Conservation (phyloP, 2,797 vertebrate genomes). For the Microctenopoma steveboyesi region DNA sequence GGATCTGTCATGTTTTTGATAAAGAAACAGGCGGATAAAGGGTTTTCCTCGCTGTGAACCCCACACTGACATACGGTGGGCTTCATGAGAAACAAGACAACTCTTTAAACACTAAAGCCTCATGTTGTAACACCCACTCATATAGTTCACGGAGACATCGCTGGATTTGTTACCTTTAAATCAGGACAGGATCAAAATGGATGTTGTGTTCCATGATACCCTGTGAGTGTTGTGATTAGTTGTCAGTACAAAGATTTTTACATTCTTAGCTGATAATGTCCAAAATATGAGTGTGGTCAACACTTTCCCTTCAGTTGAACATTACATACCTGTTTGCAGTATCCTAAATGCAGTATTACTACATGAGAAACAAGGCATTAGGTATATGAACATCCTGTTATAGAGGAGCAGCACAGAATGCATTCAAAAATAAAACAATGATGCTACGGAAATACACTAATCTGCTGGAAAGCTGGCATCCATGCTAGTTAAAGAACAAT, state of each 20-base stretch:
- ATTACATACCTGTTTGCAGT: neutral
- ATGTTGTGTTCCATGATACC: too few species aligned
- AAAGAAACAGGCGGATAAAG: constrained; percentile 9
- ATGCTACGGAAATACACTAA: neutral
- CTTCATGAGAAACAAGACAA: neutral
- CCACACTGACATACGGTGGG: neutral
- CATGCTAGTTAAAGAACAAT: neutral
- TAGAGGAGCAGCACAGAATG: neutral
- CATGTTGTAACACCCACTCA: neutral
- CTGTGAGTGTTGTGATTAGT: neutral
- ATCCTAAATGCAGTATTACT: neutral
- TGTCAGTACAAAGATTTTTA: neutral
- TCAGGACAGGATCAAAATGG: too few species aligned
- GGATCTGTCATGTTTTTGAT: constrained; percentile 8
- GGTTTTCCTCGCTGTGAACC: neutral
- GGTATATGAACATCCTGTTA: too few species aligned
- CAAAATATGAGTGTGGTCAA: neutral
- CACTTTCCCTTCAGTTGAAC: neutral
- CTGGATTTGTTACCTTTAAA: too few species aligned
- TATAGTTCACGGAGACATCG: neutral
- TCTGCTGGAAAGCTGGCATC: neutral
- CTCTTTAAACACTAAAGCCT: neutral
- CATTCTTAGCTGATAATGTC: neutral
- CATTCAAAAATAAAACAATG: neutral
- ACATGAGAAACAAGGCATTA: neutral